These are phyloP conservation scores for Melieria omissa DNA, from an alignment of 2,888 invertebrate genomes.

Conservation along the genomic window DNA sequence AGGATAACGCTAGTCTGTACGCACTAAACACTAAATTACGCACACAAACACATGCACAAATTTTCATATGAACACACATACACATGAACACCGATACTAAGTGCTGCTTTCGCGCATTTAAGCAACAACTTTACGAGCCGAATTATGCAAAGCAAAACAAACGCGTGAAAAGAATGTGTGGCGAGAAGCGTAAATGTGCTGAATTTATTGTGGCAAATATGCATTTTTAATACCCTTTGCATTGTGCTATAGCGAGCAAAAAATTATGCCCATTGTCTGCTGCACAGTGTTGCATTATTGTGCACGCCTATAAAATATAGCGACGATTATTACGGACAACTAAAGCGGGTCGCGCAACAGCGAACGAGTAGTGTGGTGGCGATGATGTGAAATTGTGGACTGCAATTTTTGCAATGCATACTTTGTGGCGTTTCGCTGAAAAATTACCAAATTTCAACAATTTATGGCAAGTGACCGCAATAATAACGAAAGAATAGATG, in stretches of 20 bases:
- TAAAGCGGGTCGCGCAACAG: no score
- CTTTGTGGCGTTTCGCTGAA: conserved; percentile 30
- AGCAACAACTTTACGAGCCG: conserved; percentile 1
- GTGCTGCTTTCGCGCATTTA: not conserved
- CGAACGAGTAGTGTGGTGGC: no score
- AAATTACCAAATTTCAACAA: conserved; percentile 26
- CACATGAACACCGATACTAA: not conserved
- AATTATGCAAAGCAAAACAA: conserved; percentile 8
- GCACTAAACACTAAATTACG: conserved; percentile 13
- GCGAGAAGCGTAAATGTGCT: not conserved
- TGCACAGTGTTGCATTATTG: no score
- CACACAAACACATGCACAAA: not conserved
- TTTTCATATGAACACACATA: not conserved
- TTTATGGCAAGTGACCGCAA: conserved; percentile 5
- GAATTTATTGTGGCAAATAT: conserved; percentile 28
- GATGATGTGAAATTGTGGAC: conserved; percentile 1
- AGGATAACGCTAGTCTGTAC: conserved; percentile 25
- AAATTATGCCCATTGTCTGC: no score
- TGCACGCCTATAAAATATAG: no score
- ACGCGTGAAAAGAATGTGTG: not conserved
- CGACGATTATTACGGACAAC: no score
- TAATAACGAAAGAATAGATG: no score
- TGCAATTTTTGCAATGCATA: conserved; percentile 31
- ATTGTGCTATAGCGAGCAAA: no score
- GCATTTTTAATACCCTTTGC: conserved; percentile 1